Evolutionary conservation across 1,140 invertebrate genomes (phyloP), one percentile per base, ranked within the genome.

Genomic region (Pseudobourletiella spinata): DNA sequence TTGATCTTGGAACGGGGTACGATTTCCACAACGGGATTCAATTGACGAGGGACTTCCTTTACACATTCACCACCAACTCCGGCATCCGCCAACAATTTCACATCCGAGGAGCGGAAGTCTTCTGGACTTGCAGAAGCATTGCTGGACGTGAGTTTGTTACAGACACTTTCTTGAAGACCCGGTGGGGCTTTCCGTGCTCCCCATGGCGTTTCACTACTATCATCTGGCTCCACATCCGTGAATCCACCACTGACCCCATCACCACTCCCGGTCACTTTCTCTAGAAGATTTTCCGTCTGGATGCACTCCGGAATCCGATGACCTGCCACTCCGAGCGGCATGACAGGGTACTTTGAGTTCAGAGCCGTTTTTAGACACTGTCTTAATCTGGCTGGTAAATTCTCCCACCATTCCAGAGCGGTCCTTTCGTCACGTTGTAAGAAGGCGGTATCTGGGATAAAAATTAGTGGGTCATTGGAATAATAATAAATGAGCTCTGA

Each of bases 311-410:
- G 68, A 57, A 69, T 69, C 57, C 68, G 44, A 14, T 43, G 24
- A 16, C 64, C 68, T 2, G 68, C 35, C 4, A 69, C 62, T 8
- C 61, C 64, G 15, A 69, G 25, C n/a, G 68, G 68, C 64, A 69
- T 66, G 0, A 58, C 59, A 1, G 68, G 61, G 29, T 66, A 55
- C 28, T 32, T 56, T 8, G 61, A 43, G 28, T 51, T 65, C 1
- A 59, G 50, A 48, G 59, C 48, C 2, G 39, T 64, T 20, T 54
- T 59, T 14, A 69, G 39, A 2, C 44, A 39, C 24, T 63, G 59
- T 24, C 57, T 44, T 15, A 69, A 35, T 11, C 28, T 51, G 2
- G 28, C 6, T 35, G 68, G 68, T 15, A 69, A 22, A 16, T 29
- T 57, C 43, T 52, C 18, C 20, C 61, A 56, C 59, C 61, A 69